Percentiles rank a stretch among this genome's conserved stretches.
Evolutionary conservation across 2,888 invertebrate genomes (phyloP).

Genomic region (Limnephilus marmoratus): DNA sequence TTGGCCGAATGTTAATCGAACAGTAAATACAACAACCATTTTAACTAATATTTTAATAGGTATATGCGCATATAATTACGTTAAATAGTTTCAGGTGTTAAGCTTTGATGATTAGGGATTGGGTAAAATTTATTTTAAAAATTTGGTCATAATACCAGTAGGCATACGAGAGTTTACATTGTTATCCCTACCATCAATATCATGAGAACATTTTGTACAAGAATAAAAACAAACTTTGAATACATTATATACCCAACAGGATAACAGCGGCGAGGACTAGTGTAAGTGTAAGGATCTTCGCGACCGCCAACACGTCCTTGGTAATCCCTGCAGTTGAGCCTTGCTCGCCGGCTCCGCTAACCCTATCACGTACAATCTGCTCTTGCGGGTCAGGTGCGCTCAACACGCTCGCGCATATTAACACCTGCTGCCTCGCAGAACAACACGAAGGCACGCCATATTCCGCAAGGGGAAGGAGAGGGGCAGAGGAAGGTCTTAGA

Average conservation of each 20-base stretch:
- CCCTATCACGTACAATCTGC: conserved; percentile 24
- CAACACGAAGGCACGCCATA: neutral
- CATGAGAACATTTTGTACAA: neutral
- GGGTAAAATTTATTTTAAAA: neutral
- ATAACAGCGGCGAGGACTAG: neutral
- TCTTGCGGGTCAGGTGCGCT: conserved; percentile 16
- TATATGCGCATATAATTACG: neutral
- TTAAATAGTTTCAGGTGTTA: neutral
- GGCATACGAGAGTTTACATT: neutral
- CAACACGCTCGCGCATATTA: conserved; percentile 18
- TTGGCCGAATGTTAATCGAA: neutral
- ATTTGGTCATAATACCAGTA: neutral
- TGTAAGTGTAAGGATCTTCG: neutral
- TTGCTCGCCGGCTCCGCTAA: neutral
- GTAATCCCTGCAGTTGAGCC: neutral
- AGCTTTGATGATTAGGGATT: neutral
- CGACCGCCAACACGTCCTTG: neutral
- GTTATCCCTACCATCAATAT: neutral
- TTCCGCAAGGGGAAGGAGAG: neutral
- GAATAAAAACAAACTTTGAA: neutral
- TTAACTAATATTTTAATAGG: too few relatives aligned
- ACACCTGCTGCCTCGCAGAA: conserved; percentile 8
- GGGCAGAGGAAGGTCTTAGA: neutral
- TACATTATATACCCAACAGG: neutral
- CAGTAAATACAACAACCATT: neutral